phyloP scores from a whole-genome alignment of 2,113 vertebrate species.

The Thunnus maccoyii region DNA sequence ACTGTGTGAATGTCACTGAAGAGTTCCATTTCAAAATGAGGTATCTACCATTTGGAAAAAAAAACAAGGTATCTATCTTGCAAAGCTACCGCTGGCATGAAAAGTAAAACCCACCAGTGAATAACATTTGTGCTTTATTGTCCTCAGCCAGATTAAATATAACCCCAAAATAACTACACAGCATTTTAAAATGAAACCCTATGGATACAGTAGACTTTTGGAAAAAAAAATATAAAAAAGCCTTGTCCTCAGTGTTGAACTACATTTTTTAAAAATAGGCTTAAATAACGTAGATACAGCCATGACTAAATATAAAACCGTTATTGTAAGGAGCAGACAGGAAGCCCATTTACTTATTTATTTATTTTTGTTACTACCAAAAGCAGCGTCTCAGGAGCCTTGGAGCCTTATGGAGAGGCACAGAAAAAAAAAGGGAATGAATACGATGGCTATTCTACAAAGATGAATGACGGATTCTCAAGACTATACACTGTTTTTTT shows the following conservation, averaged over 20 bases:
- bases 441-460: slow-evolving; percentile 34
- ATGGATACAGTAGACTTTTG: neutral
- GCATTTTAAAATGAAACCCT: slow-evolving; percentile 32
- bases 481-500: slow-evolving; percentile 13
- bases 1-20: slow-evolving; percentile 48
- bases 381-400: slow-evolving; percentile 4
- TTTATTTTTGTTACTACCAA: slow-evolving; percentile 19
- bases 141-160: slow-evolving; percentile 26
- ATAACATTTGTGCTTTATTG: slow-evolving; percentile 31
- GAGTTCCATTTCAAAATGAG: slow-evolving; percentile 58
- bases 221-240: slow-evolving; percentile 10
- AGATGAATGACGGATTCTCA: slow-evolving; percentile 48
- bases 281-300: neutral
- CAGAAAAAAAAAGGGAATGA: slow-evolving; percentile 15
- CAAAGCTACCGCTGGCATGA: neutral
- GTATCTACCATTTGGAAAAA: slow-evolving; percentile 2
- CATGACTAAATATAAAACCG: slow-evolving; percentile 27
- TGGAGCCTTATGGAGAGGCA: neutral
- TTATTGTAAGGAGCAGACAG: slow-evolving; percentile 18
- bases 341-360: slow-evolving; percentile 7
- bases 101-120: neutral
- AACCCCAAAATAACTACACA: slow-evolving; percentile 36
- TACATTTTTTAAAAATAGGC: slow-evolving; percentile 11
- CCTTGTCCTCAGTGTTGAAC: neutral
- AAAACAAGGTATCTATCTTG: slow-evolving; percentile 11